Evolutionary conservation across 2,888 invertebrate species (phyloP).

Genomic region (Ophion obscuratus): DNA sequence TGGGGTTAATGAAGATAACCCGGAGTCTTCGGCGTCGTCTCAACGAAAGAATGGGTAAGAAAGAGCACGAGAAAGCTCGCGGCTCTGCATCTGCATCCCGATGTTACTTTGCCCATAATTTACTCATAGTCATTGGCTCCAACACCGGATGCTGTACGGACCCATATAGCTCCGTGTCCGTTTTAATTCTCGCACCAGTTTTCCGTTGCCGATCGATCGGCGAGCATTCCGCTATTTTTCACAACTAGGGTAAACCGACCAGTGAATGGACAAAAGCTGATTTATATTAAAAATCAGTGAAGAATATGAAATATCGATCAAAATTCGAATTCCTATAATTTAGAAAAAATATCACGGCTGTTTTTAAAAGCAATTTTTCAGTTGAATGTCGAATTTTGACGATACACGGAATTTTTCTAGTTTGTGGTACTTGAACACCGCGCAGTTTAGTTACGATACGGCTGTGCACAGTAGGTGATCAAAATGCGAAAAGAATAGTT

Average conservation of each 20-base stretch:
- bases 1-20: constrained; percentile 73
- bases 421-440: too few species aligned
- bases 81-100: constrained; percentile 10
- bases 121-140: background rate
- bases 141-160: constrained; percentile 28
- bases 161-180: background rate
- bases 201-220: constrained; percentile 22
- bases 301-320: too few species aligned
- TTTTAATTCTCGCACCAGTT: constrained; percentile 30
- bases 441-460: too few species aligned
- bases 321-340: too few species aligned
- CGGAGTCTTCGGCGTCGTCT: constrained; percentile 72
- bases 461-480: too few species aligned
- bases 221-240: constrained; percentile 9
- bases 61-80: background rate
- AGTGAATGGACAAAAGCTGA: too few species aligned
- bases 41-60: constrained; percentile 75
- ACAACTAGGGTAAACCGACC: background rate
- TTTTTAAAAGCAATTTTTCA: too few species aligned
- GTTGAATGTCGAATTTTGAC: too few species aligned
- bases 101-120: background rate
- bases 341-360: too few species aligned
- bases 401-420: too few species aligned
- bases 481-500: too few species aligned
- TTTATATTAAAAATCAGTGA: too few species aligned